A percentile compares a stretch with the other conserved stretches of the same genome.
phyloP scores from a whole-genome alignment of 2,113 vertebrate species.

The Pterocles gutturalis region DNA sequence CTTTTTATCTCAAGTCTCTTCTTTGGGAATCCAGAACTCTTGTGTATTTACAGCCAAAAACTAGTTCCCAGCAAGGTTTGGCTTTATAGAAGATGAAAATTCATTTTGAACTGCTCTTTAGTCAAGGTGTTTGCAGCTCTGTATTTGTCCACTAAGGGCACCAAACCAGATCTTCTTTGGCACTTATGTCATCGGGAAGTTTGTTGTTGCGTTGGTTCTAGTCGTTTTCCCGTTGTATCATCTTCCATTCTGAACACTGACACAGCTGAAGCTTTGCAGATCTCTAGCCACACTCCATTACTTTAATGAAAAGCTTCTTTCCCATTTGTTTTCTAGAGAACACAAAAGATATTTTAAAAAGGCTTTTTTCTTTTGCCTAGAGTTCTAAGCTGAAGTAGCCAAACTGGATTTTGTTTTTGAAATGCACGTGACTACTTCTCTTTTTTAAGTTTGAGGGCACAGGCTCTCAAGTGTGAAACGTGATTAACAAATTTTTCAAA shows the following conservation, averaged over 20 bases:
- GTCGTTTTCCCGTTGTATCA: background rate
- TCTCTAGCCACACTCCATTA: background rate
- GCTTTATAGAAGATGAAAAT: background rate
- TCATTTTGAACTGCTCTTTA: background rate
- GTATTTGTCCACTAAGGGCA: background rate
- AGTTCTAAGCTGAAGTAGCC: background rate
- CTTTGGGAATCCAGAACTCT: background rate
- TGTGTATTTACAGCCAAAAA: background rate
- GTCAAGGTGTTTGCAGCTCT: background rate
- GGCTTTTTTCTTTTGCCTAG: background rate
- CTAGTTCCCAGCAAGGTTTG: background rate
- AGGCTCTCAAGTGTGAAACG: background rate
- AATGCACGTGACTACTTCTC: background rate
- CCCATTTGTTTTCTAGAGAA: background rate
- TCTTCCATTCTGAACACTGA: background rate
- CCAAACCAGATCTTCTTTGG: background rate
- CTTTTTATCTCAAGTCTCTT: background rate
- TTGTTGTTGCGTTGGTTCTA: background rate
- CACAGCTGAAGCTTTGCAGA: background rate
- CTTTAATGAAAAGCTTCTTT: background rate
- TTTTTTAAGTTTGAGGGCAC: background rate
- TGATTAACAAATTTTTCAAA: background rate
- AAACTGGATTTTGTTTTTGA: background rate
- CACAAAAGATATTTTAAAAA: background rate
- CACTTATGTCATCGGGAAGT: background rate